Base-by-base conservation (phyloP, 1,140 invertebrate genomes). In the Calliphora vicina region DNA sequence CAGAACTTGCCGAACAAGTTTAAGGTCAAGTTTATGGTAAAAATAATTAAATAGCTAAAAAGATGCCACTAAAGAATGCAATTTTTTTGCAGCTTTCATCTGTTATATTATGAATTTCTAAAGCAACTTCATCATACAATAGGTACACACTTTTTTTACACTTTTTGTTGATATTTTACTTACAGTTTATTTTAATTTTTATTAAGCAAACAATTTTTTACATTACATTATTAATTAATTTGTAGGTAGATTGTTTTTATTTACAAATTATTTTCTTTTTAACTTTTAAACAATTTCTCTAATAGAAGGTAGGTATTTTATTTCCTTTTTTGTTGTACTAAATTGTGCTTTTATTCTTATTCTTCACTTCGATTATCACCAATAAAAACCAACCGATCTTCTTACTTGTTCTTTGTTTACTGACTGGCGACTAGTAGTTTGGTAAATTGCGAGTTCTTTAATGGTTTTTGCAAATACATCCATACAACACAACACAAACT, bases 361-460 rank as follows among this genome's bases (percentile, higher is more conserved):
- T 50, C 12, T 6, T n/a, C 45, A 6, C 42, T 43, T 50, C 45
- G 10, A 35, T 50, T 50, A 13, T 50, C n/a, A n/a, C n/a, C n/a
- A n/a, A n/a, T 50, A 15, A 12, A 50, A 42, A 35, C 67, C 76
- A 85, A 81, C 86, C 85, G 88, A 88, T 88, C 87, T 80, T 84
- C 71, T 86, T 81, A 71, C 80, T 80, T 84, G 87, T 88, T 88
- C 87, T 88, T 88, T 88, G 88, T 88, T 88, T 88, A 88, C 84
- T 86, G 87, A 80, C 83, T 67, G n/a, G 82, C 86, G 84, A 67
- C 86, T 88, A 84, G 83, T 83, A 88, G 87, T 45, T 26, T 20
- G 73, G 73, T 23, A 35, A 43, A 76, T 27, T 43, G 73, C 10
- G 17, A n/a, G 73, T 43, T 76, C 73, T 76, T 43, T 35, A 35